These are phyloP conservation scores for Dryomyza anilis DNA, from an alignment of 2,888 invertebrate species.

Conservation along the genomic window DNA sequence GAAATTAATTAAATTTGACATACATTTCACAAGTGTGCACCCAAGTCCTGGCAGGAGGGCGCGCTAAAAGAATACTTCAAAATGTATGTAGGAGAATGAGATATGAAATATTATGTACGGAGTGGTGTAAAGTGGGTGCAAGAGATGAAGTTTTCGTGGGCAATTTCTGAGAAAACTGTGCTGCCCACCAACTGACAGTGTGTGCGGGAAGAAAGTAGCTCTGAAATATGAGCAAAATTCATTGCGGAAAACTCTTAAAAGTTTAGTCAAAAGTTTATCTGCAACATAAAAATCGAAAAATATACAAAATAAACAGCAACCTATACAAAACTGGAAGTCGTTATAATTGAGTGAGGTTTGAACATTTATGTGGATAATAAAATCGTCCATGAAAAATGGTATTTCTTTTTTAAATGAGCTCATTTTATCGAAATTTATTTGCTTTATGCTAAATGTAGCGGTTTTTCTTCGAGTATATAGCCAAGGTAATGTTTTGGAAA, in stretches of 20 bases:
- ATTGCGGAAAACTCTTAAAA: conserved; percentile 17
- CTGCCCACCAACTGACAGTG: not conserved
- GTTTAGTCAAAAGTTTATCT: no score
- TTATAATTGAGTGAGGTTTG: conserved; percentile 16
- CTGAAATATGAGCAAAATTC: conserved; percentile 22
- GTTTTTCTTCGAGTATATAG: no score
- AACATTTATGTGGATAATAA: not conserved
- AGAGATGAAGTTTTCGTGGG: not conserved
- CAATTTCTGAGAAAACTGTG: no score
- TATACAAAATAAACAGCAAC: not conserved
- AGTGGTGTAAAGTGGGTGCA: not conserved
- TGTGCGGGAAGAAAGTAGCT: not conserved
- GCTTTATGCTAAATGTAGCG: no score
- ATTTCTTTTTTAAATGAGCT: no score
- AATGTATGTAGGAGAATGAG: not conserved
- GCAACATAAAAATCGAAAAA: not conserved
- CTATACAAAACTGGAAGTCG: not conserved
- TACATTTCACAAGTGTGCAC: conserved; percentile 43
- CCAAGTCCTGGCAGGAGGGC: not conserved
- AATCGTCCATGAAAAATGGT: no score
- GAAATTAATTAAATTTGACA: conserved; percentile 62
- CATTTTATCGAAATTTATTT: no score
- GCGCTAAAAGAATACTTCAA: not conserved
- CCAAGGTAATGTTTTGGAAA: no score
- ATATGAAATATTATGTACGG: not conserved